Percentiles rank a stretch among this genome's conserved stretches.
These are phyloP conservation scores for Passer domesticus DNA, from an alignment of 2,113 vertebrate genomes.

Conservation along the genomic window DNA sequence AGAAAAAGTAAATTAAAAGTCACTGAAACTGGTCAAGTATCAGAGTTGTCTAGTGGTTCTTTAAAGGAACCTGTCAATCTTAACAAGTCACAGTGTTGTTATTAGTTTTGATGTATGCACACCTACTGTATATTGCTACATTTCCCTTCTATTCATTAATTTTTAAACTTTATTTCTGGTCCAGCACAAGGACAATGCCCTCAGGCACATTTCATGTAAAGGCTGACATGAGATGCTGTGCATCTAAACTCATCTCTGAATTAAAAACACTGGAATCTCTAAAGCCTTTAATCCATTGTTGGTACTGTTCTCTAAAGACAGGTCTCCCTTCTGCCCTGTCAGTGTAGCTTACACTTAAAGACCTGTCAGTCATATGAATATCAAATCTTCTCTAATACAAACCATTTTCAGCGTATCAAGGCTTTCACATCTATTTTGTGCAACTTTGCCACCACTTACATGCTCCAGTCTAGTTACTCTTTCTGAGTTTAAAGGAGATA, in stretches of 20 bases:
- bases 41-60: neutral
- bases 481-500: neutral
- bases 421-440: neutral
- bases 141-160: neutral
- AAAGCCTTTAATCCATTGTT: rapidly evolving
- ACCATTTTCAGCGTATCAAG: neutral
- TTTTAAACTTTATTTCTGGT: neutral
- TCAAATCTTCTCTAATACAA: neutral
- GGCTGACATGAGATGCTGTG: neutral
- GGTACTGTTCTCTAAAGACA: neutral
- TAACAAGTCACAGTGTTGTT: neutral
- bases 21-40: neutral
- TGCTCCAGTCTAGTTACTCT: neutral
- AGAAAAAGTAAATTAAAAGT: neutral
- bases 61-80: neutral
- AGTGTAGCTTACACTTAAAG: neutral
- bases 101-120: neutral
- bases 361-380: neutral
- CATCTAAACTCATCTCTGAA: neutral
- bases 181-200: neutral
- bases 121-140: neutral
- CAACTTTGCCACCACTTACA: neutral
- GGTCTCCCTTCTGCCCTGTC: neutral
- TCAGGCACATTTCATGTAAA: neutral
- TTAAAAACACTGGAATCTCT: neutral